Evolutionary conservation across 2,113 vertebrate species (phyloP).

Genomic region (Rhegmatorhina hoffmannsi): DNA sequence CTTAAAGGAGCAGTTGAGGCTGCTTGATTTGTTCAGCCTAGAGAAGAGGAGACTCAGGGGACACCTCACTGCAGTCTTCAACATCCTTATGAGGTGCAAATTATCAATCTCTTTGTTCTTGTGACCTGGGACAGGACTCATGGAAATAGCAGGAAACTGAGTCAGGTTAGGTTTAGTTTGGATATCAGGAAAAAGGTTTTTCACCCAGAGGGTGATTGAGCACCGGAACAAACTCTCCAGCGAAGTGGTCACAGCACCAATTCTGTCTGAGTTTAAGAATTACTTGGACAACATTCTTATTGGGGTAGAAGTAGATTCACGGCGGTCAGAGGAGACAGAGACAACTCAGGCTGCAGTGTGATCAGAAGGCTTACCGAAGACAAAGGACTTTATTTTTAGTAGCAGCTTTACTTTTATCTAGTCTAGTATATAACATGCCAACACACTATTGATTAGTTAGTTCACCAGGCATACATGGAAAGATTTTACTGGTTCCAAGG

Average conservation of each 20-base stretch:
- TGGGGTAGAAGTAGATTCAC: too few species aligned
- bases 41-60: not conserved
- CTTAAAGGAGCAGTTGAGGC: fast-evolving
- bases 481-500: too few species aligned
- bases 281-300: not conserved
- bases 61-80: not conserved
- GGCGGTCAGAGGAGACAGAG: too few species aligned
- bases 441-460: too few species aligned
- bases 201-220: not conserved
- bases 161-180: not conserved
- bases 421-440: too few species aligned
- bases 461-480: too few species aligned
- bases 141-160: not conserved
- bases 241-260: not conserved
- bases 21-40: not conserved
- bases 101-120: not conserved
- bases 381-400: too few species aligned
- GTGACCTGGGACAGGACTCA: not conserved
- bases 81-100: not conserved
- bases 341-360: too few species aligned
- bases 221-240: not conserved
- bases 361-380: too few species aligned
- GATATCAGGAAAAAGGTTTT: not conserved
- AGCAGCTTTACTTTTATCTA: too few species aligned
- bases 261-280: not conserved